Evolutionary conservation across 2,113 vertebrate species (phyloP).

Genomic region (Mellivora capensis): DNA sequence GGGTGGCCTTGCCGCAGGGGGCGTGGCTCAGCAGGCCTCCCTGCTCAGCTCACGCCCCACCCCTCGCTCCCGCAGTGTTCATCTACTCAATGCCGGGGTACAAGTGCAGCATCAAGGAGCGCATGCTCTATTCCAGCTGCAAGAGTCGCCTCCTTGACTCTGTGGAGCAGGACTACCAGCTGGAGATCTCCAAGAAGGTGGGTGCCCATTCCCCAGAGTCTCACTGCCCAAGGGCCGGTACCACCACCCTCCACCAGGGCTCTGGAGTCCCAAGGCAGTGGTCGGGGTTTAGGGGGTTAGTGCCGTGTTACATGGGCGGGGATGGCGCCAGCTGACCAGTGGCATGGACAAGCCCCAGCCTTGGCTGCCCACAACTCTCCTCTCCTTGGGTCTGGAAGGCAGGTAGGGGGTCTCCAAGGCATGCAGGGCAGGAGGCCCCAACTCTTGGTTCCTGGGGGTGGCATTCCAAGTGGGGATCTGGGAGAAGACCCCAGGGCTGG

Average conservation of each 20-base stretch:
- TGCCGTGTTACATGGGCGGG: not conserved
- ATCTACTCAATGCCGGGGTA: constrained; percentile 99
- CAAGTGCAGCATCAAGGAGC: constrained; percentile 97
- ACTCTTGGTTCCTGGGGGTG: not conserved
- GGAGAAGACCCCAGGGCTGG: not conserved
- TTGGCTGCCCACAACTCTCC: not conserved
- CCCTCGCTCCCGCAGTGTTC: constrained; percentile 86
- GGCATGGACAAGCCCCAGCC: not conserved
- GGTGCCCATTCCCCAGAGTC: accelerated
- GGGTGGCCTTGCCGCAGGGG: not conserved
- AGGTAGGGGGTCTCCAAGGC: too few relatives aligned
- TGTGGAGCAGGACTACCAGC: constrained; percentile 92
- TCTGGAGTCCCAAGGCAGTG: accelerated
- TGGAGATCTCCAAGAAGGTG: constrained; percentile 98
- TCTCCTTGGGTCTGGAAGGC: not conserved
- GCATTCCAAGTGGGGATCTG: not conserved
- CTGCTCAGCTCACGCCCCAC: not conserved
- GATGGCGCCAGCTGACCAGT: not conserved
- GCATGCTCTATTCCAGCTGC: constrained; percentile 99
- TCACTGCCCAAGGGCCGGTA: not conserved
- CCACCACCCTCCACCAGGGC: accelerated
- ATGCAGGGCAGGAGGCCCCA: not conserved
- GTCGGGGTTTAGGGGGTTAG: not conserved
- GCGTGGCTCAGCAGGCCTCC: not conserved
- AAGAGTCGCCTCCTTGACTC: constrained; percentile 96